Evolutionary conservation across 2,888 invertebrate genomes (phyloP).

Genomic region (Cyaniris semiargus): DNA sequence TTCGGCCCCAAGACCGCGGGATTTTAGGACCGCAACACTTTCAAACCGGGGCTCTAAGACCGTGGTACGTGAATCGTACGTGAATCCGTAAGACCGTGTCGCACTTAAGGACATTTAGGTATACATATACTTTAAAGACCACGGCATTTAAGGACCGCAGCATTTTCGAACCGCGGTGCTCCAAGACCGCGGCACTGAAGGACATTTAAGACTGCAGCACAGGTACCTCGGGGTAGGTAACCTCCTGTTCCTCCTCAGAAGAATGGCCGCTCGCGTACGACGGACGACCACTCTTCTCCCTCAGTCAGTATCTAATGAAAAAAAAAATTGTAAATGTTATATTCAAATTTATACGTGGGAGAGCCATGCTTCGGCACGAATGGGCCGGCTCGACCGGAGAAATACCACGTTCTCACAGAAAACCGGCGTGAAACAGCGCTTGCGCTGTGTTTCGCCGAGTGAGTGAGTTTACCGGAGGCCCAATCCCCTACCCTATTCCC

Average conservation of each 20-base stretch:
- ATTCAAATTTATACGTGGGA: too few relatives aligned
- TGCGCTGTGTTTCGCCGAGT: too few relatives aligned
- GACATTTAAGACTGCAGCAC: constrained; percentile 47
- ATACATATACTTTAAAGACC: constrained; percentile 34
- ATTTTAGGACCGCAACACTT: neutral
- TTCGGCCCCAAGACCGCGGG: neutral
- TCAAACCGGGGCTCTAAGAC: neutral
- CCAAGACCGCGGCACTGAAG: constrained; percentile 43
- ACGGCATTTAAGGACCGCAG: neutral
- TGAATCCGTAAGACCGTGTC: too few relatives aligned
- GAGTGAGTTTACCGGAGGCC: too few relatives aligned
- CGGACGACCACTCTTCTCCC: constrained; percentile 70
- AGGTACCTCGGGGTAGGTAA: constrained; percentile 62
- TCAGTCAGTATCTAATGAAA: constrained; percentile 70
- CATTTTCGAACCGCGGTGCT: neutral
- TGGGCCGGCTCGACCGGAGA: too few relatives aligned
- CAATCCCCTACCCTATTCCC: too few relatives aligned
- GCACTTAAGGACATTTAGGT: neutral
- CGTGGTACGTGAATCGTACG: too few relatives aligned
- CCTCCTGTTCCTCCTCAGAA: constrained; percentile 66
- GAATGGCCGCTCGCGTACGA: constrained; percentile 66
- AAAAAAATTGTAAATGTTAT: neutral
- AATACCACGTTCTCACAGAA: too few relatives aligned
- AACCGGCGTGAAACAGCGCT: too few relatives aligned
- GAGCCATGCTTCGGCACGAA: too few relatives aligned